Conservation (phyloP, 2,888 invertebrate genomes). For the Cerastis leucographa region DNA sequence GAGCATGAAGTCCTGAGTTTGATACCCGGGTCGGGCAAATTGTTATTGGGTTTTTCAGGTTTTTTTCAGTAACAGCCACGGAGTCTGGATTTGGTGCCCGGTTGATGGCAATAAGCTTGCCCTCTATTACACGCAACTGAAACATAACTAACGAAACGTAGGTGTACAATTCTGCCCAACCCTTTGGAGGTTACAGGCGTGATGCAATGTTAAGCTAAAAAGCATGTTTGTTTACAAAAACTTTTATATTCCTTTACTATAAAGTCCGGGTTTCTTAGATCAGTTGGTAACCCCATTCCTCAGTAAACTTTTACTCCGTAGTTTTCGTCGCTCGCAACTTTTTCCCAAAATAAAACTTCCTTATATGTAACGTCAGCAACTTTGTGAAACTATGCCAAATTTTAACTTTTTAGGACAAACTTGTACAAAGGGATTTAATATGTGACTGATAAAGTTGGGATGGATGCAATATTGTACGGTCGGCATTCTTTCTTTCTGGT, state of each 20-base stretch:
- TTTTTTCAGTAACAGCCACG: neutral
- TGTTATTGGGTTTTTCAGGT: neutral
- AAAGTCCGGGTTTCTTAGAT: neutral
- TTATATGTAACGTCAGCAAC: conserved; percentile 20
- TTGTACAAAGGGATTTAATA: conserved; percentile 40
- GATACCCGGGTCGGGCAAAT: neutral
- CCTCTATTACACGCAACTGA: neutral
- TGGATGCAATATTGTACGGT: neutral
- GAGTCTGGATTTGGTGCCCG: neutral
- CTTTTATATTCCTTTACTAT: neutral
- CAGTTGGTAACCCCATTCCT: neutral
- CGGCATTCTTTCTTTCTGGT: neutral
- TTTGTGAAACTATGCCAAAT: conserved; percentile 50
- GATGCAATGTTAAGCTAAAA: neutral
- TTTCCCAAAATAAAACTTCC: conserved; percentile 36
- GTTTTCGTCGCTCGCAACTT: conserved; percentile 32
- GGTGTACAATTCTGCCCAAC: neutral
- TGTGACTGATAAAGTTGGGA: conserved; percentile 10
- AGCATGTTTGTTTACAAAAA: conserved; percentile 6
- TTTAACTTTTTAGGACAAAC: conserved; percentile 27
- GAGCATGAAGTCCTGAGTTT: neutral
- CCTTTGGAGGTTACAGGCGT: neutral
- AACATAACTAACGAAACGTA: neutral
- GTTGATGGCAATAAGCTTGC: neutral
- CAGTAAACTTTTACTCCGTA: conserved; percentile 16